Evolutionary conservation across 2,888 invertebrate species (phyloP).

Genomic region (Adineta ricciae): DNA sequence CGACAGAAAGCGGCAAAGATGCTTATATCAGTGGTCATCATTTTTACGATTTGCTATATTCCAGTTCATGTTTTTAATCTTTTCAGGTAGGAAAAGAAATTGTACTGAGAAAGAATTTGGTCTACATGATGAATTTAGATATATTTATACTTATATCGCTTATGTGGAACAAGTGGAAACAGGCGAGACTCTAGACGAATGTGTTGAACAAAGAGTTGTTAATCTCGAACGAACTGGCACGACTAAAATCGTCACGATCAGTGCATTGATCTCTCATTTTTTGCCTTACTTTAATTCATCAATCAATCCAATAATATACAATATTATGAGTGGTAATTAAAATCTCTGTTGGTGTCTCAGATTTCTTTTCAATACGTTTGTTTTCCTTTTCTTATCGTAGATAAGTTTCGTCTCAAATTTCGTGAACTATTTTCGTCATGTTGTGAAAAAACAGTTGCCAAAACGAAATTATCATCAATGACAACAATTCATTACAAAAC

Average conservation of each 20-base stretch:
- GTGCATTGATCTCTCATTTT: slow-evolving; percentile 25
- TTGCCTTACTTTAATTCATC: slow-evolving; percentile 30
- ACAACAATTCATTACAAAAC: background rate
- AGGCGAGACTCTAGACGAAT: background rate
- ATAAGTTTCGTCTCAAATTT: slow-evolving; percentile 14
- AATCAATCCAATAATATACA: slow-evolving; percentile 32
- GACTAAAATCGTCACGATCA: slow-evolving; percentile 17
- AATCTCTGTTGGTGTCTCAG: background rate
- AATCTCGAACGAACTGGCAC: background rate
- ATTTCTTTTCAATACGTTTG: too few relatives aligned
- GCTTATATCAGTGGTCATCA: slow-evolving; percentile 28
- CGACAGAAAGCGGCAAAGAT: slow-evolving; percentile 34
- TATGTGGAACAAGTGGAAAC: background rate
- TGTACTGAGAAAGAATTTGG: too few relatives aligned
- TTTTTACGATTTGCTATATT: slow-evolving; percentile 31
- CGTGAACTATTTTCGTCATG: background rate
- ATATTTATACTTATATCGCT: background rate
- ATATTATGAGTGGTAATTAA: slow-evolving; percentile 33
- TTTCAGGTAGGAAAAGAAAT: slow-evolving; percentile 14
- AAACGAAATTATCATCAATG: background rate
- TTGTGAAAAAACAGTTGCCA: background rate
- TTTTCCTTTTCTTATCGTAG: background rate
- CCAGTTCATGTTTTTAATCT: slow-evolving; percentile 31
- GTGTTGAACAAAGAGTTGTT: background rate
- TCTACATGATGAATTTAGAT: background rate